Evolutionary conservation across 1,140 invertebrate species (phyloP), one percentile per base, ranked within the genome.

Genomic region (Drosophila sucinea): DNA sequence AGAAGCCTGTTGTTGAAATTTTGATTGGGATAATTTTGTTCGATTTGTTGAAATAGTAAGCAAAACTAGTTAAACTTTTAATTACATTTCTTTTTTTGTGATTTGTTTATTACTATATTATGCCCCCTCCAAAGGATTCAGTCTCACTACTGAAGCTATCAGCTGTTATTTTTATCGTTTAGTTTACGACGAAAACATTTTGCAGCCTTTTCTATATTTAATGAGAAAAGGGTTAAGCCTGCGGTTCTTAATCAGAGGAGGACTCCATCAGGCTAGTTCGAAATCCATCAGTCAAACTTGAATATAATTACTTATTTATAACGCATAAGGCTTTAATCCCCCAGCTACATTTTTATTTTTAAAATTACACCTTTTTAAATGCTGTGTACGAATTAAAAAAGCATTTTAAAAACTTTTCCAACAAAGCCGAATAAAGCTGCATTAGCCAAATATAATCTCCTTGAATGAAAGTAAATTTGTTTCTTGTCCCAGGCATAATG

Each of bases 111-210:
- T 29, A 30, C 55, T 57, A 57, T 32, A 5, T 32, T 6, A 6
- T 40, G 23, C n/a, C 38, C 38, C 6, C n/a, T 7, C 40, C 25
- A 25, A 60, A 4, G 23, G 17, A 60, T 33, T 60, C 44, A 30
- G 40, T 70, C 25, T 54, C 35, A 75, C 72, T 62, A 38, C 41
- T 65, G 76, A 63, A 65, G 72, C 60, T 72, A 77, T 70, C 62
- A 70, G 74, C 74, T 76, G 69, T 58, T 77, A 73, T 73, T 77
- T 65, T 76, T 75, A 77, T 76, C 74, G 73, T 70, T 77, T 77
- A 60, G 64, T 76, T 65, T 63, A 71, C n/a, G n/a, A 71, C 71
- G 62, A 74, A 33, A 76, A 76, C 64, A 63, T 76, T 76, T 74
- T 60, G 64, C 57, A 58, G 41, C 58, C 73, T 76, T 66, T 65